These are phyloP conservation scores for Bembecia ichneumoniformis DNA, from an alignment of 2,888 invertebrate genomes.

Conservation along the genomic window DNA sequence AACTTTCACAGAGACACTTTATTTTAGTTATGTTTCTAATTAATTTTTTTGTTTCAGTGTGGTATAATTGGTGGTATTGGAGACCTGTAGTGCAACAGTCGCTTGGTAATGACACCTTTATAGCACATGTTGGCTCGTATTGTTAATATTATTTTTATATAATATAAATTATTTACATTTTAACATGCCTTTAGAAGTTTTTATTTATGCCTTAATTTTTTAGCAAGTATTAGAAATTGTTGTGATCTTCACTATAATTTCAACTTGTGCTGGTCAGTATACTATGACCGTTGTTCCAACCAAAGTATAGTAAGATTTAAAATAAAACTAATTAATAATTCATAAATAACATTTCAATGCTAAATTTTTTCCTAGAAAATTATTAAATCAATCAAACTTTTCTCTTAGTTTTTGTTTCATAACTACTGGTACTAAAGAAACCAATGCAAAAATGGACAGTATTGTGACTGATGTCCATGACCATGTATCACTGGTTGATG, in stretches of 20 bases:
- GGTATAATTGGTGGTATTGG: conserved; percentile 91
- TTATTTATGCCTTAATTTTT: too few species aligned
- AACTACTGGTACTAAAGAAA: conserved; percentile 91
- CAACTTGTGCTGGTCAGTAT: too few species aligned
- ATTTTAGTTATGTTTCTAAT: too few species aligned
- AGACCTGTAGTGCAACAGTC: conserved; percentile 75
- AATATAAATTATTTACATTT: too few species aligned
- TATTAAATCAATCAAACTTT: conserved; percentile 73
- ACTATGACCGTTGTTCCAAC: too few species aligned
- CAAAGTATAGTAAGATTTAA: neutral
- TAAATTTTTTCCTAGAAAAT: neutral
- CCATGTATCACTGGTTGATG: conserved; percentile 89
- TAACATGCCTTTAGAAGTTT: too few species aligned
- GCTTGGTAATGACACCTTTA: conserved; percentile 72
- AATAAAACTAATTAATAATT: conserved; percentile 27
- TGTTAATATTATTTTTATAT: conserved; percentile 56
- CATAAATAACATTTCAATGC: conserved; percentile 20
- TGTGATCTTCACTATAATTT: too few species aligned
- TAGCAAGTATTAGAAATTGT: too few species aligned
- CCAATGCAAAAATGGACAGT: conserved; percentile 82
- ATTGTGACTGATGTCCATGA: conserved; percentile 89
- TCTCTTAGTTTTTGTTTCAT: conserved; percentile 84
- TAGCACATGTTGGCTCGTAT: conserved; percentile 81
- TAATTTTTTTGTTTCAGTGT: conserved; percentile 72
- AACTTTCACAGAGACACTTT: conserved; percentile 8